phyloP scores from a whole-genome alignment of 2,113 vertebrate species.

The Mugil cephalus region DNA sequence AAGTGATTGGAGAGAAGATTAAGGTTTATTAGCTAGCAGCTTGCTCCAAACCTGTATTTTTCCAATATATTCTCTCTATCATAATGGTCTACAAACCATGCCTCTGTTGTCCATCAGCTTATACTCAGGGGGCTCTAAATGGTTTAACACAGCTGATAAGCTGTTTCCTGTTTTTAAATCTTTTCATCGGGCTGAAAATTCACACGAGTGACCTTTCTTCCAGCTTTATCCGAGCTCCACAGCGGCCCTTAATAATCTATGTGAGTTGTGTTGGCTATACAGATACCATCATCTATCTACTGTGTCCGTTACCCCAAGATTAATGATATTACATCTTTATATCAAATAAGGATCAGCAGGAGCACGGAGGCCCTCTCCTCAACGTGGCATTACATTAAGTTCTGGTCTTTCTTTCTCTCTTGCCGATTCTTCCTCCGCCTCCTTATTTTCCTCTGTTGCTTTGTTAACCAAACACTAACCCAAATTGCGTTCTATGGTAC shows the following conservation, averaged over 20 bases:
- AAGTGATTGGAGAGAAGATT: not conserved
- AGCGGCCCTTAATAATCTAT: not conserved
- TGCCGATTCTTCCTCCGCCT: slow-evolving; percentile 6
- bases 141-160: not conserved
- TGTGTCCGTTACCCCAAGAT: not conserved
- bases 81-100: not conserved
- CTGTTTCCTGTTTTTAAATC: not conserved
- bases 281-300: not conserved
- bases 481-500: slow-evolving; percentile 42
- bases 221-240: not conserved
- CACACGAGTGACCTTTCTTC: not conserved
- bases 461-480: slow-evolving; percentile 43
- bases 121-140: not conserved
- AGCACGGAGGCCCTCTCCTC: slow-evolving; percentile 12
- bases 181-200: not conserved
- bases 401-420: slow-evolving; percentile 3
- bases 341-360: slow-evolving; percentile 42
- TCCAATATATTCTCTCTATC: not conserved
- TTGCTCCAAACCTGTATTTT: not conserved
- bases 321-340: slow-evolving; percentile 25
- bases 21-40: not conserved
- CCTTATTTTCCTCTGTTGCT: slow-evolving; percentile 15
- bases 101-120: not conserved
- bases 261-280: not conserved
- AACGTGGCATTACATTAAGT: slow-evolving; percentile 36